phyloP scores from a whole-genome alignment of 1,140 invertebrate species.

The Achatina immaculata region DNA sequence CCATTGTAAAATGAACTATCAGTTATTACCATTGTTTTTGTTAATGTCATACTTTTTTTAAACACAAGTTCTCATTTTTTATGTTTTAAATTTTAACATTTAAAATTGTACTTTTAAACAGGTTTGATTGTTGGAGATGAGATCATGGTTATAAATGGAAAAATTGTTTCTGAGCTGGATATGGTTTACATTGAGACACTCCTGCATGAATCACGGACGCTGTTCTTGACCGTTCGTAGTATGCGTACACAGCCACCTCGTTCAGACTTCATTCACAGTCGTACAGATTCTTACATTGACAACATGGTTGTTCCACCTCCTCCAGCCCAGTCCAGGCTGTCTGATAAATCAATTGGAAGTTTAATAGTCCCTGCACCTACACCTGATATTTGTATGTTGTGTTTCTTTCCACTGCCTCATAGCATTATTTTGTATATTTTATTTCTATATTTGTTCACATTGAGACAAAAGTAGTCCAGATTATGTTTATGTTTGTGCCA shows the following conservation, averaged over 20 bases:
- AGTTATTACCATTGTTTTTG: too few species aligned
- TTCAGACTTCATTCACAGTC: constrained; percentile 51
- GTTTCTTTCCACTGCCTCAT: neutral
- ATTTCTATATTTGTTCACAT: too few species aligned
- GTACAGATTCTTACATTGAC: constrained; percentile 85
- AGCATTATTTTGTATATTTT: constrained; percentile 11
- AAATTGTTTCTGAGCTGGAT: constrained; percentile 96
- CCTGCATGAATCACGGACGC: constrained; percentile 91
- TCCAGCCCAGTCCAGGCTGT: constrained; percentile 87
- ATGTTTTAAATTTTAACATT: too few species aligned
- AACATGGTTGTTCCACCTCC: constrained; percentile 95
- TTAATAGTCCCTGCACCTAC: constrained; percentile 88
- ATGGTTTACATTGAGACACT: constrained; percentile 98
- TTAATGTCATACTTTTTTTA: too few species aligned
- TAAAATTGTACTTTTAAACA: too few species aligned
- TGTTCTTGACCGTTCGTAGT: constrained; percentile 98
- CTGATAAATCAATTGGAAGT: constrained; percentile 94
- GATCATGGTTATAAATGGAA: constrained; percentile 98
- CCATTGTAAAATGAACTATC: too few species aligned
- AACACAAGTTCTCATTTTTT: too few species aligned
- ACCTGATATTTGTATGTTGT: constrained; percentile 42
- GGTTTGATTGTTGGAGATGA: constrained; percentile 97
- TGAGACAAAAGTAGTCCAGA: too few species aligned
- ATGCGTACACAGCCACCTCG: constrained; percentile 91
- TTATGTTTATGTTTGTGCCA: too few species aligned